Evolutionary conservation across 2,797 vertebrate genomes (phyloP), one percentile per base, ranked within the genome.

Genomic region (Rhynchonycteris naso): DNA sequence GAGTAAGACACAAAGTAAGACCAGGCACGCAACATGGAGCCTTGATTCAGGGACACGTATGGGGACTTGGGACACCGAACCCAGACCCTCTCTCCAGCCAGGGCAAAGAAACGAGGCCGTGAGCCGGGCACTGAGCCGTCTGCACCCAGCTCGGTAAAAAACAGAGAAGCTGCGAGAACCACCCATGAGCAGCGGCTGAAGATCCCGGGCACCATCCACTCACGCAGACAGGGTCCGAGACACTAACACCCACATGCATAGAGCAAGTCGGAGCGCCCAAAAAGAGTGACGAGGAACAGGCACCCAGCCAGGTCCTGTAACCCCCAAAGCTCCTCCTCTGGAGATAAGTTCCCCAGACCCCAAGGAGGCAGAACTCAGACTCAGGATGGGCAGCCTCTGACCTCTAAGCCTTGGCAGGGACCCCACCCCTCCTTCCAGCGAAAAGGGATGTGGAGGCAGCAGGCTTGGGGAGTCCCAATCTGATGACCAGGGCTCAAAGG

Each of bases 321-420:
- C 91, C 94, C 94, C 50, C 38, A 50, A 69, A 47, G 80, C 85
- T 38, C 88, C 89, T 86, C 79, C 90, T 52, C 65, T 0, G 87
- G 81, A 96, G 83, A 35, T 7, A 97, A 96, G 96, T 97, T 97
- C 82, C 92, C 90, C 65, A 93, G 71, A 89, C 80, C 95, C 93
- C 80, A 38, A 58, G 68, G 59, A 78, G 86, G 74, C 88, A 28
- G 93, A 56, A 58, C 85, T 81, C 72, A n/a, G 88, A 79, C 88
- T 89, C 78, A 1, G 47, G 24, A 65, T 7, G 65, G 92, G 89
- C 80, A 79, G 78, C 71, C 56, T 69, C 15, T 18, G 9, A 59
- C 68, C 72, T 84, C 76, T 12, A 26, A 33, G 38, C 33, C 82
- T 38, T 3, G 72, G 33, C 66, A 19, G 38, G 28, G 50, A 66